These are phyloP conservation scores for Chiridota heheva DNA, from an alignment of 35 echinoderm and acorn worm species.

Conservation along the genomic window DNA sequence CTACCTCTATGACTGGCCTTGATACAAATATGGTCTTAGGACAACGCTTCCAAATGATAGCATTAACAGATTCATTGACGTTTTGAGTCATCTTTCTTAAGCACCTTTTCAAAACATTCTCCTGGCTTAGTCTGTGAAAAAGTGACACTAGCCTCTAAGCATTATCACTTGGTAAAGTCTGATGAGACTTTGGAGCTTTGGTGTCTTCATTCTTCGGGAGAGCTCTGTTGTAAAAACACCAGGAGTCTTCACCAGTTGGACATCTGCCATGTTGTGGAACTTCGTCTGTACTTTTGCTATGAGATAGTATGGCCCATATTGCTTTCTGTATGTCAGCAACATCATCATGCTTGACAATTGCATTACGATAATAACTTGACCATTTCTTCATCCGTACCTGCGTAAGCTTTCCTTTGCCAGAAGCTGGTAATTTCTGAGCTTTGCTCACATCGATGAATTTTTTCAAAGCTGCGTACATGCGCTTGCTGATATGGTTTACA, in stretches of 20 bases:
- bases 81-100: constrained; percentile 26
- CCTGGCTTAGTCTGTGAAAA: not conserved
- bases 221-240: not conserved
- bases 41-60: constrained; percentile 23
- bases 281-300: constrained; percentile 8
- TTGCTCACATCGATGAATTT: not conserved
- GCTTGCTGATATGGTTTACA: constrained; percentile 17
- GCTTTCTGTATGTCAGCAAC: not conserved
- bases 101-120: constrained; percentile 1
- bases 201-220: not conserved
- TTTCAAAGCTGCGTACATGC: not conserved
- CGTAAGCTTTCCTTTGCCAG: constrained; percentile 6
- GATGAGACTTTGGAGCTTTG: not conserved
- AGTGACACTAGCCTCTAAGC: not conserved
- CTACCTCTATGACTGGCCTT: constrained; percentile 11
- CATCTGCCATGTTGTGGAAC: not conserved
- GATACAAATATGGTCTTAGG: constrained; percentile 31
- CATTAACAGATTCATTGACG: constrained; percentile 11
- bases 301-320: not conserved
- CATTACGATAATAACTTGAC: constrained; percentile 1
- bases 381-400: constrained; percentile 9
- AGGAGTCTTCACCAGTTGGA: not conserved
- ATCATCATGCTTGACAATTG: not conserved
- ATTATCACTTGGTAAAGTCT: not conserved
- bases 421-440: not conserved